A percentile compares a stretch with the other conserved stretches of the same genome.
These are phyloP conservation scores for Medauroidea extradentata DNA, from an alignment of 1,140 invertebrate species.

Conservation along the genomic window DNA sequence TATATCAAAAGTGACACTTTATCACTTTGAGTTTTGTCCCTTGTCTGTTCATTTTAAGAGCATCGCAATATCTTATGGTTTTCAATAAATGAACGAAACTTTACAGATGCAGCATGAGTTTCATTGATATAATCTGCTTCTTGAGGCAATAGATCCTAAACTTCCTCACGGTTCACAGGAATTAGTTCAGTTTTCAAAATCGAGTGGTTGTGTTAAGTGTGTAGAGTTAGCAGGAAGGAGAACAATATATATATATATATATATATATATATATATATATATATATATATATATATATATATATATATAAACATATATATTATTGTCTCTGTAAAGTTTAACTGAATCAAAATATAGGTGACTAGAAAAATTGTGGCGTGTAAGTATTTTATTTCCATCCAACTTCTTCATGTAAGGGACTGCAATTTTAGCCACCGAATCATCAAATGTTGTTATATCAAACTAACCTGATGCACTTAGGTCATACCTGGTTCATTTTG, in stretches of 20 bases:
- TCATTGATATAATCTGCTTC: slow-evolving; percentile 5
- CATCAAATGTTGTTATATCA: slow-evolving; percentile 22
- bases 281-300: too few relatives aligned
- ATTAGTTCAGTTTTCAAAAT: too few relatives aligned
- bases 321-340: slow-evolving; percentile 16
- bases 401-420: slow-evolving; percentile 12
- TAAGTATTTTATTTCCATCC: slow-evolving; percentile 10
- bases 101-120: slow-evolving; percentile 1
- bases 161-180: too few relatives aligned
- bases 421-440: slow-evolving; percentile 23
- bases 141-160: background rate
- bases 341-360: slow-evolving; percentile 18
- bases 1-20: slow-evolving; percentile 10
- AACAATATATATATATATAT: too few relatives aligned
- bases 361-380: background rate
- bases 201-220: background rate
- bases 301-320: slow-evolving; percentile 21
- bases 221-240: slow-evolving; percentile 7
- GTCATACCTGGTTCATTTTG: slow-evolving; percentile 21
- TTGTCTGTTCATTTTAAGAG: slow-evolving; percentile 13
- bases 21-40: slow-evolving; percentile 9
- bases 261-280: too few relatives aligned
- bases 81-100: slow-evolving; percentile 12
- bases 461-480: slow-evolving; percentile 28
- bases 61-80: slow-evolving; percentile 9